Evolutionary conservation across 1,140 invertebrate species (phyloP), one percentile per base, ranked within the genome.

Genomic region (Coelopa frigida): DNA sequence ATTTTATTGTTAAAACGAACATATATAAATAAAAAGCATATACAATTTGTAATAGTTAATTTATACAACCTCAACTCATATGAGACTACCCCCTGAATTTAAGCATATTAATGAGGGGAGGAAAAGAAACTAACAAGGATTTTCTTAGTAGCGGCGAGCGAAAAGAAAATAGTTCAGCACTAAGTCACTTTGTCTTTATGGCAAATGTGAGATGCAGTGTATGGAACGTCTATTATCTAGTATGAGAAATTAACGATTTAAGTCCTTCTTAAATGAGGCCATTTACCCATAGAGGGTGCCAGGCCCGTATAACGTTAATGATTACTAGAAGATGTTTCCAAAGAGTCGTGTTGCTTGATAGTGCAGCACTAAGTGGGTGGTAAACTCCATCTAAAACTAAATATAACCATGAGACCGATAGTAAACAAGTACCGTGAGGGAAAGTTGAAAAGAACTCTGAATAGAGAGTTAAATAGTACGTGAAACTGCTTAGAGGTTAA

Each of bases 61-160:
- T 46, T 46, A 39, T 39, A 67, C 71, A 78, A 80, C 80, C 80
- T 81, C 78, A 78, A 73, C 72, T 79, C 78, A 80, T 77, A 73
- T 71, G 74, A 75, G 82, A 82, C 61, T 75, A 85, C 82, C 82
- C 81, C 78, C 82, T 76, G 77, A 84, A 84, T 77, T 57, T 52
- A 52, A 57, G 54, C 56, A 52, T 54, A 56, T 54, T 49, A 56
- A 56, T 54, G 41, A 56, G 49, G 42, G 49, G 49, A 87, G 85
- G 84, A 89, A 89, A 88, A 87, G 80, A 88, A 89, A 88, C 82
- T 83, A 87, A 89, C 81, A 56, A 81, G 81, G 83, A 87, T 89
- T 87, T 77, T 82, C 82, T 73, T 72, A 87, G 84, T 89, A 88
- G 77, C 82, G 78, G 85, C 83, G 83, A 87, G 81, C 79, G 84